Base-by-base conservation (phyloP, 2,888 invertebrate genomes). In the Andricus quercusramuli region DNA sequence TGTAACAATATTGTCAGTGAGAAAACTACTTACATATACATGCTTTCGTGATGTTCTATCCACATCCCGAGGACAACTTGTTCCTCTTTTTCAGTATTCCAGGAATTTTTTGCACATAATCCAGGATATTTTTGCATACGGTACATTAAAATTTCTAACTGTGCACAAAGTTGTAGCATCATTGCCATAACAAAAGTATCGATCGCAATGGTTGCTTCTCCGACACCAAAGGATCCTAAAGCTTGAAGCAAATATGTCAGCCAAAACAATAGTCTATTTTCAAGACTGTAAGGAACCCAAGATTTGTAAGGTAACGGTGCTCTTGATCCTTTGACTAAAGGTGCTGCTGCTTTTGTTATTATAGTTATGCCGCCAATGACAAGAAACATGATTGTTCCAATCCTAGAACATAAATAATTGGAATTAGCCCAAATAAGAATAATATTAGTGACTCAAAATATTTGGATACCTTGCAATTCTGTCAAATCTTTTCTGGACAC, bases 101-200 rank as follows among this genome's bases (percentile, higher is more conserved):
- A 56, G 2, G n/a, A 9, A 1, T n/a, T 3, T n/a, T n/a, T 11
- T 3, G 6, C n/a, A 17, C 62, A 25, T 62, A 62, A 29, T 29
- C 25, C 13, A 62, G 70, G 47, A 15, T 80, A 32, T 6, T 83
- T 81, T 66, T 78, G n/a, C 20, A 85, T 81, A 0, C 87, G 85
- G 78, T 84, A 62, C 56, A 85, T 82, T 15, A 87, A 77, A n/a
- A 87, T 83, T 51, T 81, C 79, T 3, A 87, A 13, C 44, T 85
- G 86, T 0, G 82, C 83, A 44, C 83, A 84, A 20, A 85, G 66
- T 83, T 87, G 86, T 13, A 87, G 37, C 83, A 87, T 84, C 80
- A 86, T 80, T 29, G 83, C 86, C n/a, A 82, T 83, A 20, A 86
- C 80, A 78, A 87, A 82, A 0, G 85, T 85, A 79, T 88, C 88